Conservation (phyloP, 2,113 vertebrate genomes). For the Vulpes lagopus region DNA sequence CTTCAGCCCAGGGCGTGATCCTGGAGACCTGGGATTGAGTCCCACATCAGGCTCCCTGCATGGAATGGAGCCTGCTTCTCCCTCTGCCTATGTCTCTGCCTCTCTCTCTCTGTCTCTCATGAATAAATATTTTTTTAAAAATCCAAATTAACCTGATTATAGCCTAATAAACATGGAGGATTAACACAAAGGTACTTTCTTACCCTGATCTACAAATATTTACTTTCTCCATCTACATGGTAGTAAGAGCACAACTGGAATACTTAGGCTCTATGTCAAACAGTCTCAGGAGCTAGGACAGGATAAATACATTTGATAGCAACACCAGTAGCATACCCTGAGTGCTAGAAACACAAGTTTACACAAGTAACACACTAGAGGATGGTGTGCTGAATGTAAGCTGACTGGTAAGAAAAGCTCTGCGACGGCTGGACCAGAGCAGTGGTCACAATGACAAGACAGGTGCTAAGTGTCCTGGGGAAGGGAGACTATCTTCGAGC, state of each 20-base stretch:
- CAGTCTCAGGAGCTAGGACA: neutral
- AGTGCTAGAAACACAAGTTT: neutral
- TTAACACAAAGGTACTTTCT: neutral
- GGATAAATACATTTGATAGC: neutral
- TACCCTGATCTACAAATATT: neutral
- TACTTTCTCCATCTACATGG: neutral
- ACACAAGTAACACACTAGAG: neutral
- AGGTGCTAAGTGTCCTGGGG: rapidly evolving
- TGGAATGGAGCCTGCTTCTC: too few species aligned
- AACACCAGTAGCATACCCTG: neutral
- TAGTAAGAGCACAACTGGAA: neutral
- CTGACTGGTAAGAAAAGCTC: neutral
- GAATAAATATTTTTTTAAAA: neutral
- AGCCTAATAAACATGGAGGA: neutral
- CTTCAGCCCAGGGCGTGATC: too few species aligned
- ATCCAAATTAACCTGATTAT: neutral
- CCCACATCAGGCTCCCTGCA: too few species aligned
- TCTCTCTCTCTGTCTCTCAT: too few species aligned
- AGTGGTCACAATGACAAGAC: rapidly evolving
- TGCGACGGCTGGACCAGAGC: neutral
- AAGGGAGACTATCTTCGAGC: rapidly evolving
- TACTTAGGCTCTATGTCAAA: neutral
- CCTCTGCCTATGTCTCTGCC: too few species aligned
- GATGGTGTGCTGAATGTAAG: neutral
- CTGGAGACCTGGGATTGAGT: too few species aligned